These are phyloP conservation scores for Gavia stellata DNA, from an alignment of 2,113 vertebrate species.

Conservation along the genomic window DNA sequence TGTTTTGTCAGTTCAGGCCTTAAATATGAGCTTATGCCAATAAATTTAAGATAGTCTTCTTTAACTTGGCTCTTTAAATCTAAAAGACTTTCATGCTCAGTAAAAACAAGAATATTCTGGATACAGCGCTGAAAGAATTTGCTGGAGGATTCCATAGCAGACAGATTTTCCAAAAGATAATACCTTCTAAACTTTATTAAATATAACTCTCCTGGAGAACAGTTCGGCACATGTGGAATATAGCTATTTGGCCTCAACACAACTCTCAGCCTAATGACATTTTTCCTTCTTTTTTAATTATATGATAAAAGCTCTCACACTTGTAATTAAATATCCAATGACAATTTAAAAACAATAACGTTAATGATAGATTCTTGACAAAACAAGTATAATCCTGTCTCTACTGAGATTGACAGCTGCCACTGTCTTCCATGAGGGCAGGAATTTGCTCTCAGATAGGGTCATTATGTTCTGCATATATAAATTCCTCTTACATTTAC, in stretches of 20 bases:
- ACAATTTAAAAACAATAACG: not conserved
- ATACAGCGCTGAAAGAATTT: not conserved
- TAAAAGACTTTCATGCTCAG: not conserved
- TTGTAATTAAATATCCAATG: not conserved
- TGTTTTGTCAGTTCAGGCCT: not conserved
- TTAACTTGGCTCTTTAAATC: not conserved
- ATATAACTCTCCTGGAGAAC: not conserved
- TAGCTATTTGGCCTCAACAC: not conserved
- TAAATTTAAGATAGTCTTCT: not conserved
- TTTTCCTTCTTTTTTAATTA: not conserved
- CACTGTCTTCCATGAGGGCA: not conserved
- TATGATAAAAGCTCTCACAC: not conserved
- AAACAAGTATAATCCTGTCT: not conserved
- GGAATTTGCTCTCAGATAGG: not conserved
- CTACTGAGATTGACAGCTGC: not conserved
- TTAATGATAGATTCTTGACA: not conserved
- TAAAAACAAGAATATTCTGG: not conserved
- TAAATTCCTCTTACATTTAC: not conserved
- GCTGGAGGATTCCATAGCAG: not conserved
- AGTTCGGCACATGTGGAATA: not conserved
- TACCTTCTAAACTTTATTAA: not conserved
- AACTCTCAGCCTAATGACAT: not conserved
- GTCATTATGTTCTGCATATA: not conserved
- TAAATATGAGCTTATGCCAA: not conserved
- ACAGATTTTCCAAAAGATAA: conserved; percentile 25